Conservation (phyloP, 2,797 vertebrate species). For the Holocentrus rufus region DNA sequence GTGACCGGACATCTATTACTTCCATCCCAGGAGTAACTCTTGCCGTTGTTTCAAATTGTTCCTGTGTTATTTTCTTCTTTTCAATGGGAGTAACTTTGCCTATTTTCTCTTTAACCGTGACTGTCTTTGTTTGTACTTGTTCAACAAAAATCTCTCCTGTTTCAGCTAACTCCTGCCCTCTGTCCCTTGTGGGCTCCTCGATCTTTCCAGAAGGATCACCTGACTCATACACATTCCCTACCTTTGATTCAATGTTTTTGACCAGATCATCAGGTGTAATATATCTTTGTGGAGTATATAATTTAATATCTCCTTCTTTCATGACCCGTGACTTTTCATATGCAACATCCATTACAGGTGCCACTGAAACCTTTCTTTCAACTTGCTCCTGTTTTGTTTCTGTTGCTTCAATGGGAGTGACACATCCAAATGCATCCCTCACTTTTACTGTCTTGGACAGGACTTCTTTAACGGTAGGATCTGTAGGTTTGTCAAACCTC, state of each 20-base stretch:
- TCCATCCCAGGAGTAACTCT: not conserved
- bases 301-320: conserved; percentile 31
- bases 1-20: not conserved
- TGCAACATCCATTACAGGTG: conserved; percentile 38
- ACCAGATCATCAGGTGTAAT: conserved; percentile 2
- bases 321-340: conserved; percentile 12
- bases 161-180: too few relatives aligned
- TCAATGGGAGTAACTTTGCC: not conserved
- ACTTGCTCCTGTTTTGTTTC: conserved; percentile 29
- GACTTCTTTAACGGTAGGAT: not conserved
- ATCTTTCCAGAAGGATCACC: too few relatives aligned
- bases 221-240: conserved; percentile 3
- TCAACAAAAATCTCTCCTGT: too few relatives aligned
- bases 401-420: conserved; percentile 14
- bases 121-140: too few relatives aligned
- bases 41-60: not conserved
- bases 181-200: too few relatives aligned
- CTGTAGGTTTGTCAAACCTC: not conserved
- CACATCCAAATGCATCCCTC: conserved; percentile 22
- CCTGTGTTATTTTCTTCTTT: not conserved
- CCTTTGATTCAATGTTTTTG: conserved; percentile 6
- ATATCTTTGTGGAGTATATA: not conserved
- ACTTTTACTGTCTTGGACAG: conserved; percentile 14
- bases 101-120: not conserved
- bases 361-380: not conserved